These are phyloP conservation scores for Sinelater perroti DNA, from an alignment of 2,888 invertebrate genomes.

Conservation along the genomic window DNA sequence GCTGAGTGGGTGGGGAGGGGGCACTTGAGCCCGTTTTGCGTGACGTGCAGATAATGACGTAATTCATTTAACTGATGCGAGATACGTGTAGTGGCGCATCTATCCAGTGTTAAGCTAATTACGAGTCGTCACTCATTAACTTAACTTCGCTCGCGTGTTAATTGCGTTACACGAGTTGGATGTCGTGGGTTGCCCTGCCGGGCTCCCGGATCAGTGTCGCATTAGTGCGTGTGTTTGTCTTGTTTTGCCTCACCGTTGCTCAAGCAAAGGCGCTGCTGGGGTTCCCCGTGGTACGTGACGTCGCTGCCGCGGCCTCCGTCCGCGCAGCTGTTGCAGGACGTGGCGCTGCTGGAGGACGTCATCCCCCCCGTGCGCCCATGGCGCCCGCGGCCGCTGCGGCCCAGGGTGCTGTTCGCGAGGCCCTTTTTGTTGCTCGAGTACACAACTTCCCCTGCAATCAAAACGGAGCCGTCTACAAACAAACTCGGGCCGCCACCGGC, in stretches of 20 bases:
- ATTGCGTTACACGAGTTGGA: conserved; percentile 46
- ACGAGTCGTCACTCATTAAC: conserved; percentile 60
- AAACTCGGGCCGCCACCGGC: conserved; percentile 14
- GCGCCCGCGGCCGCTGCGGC: conserved; percentile 57
- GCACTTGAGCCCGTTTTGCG: conserved; percentile 36
- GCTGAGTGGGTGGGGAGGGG: conserved; percentile 22
- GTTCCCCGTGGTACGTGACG: conserved; percentile 55
- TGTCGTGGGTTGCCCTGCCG: conserved; percentile 32
- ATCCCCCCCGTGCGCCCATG: conserved; percentile 63
- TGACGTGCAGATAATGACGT: conserved; percentile 44
- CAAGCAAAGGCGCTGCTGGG: conserved; percentile 55
- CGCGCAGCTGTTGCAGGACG: conserved; percentile 61
- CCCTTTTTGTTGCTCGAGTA: conserved; percentile 54
- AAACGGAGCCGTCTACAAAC: conserved; percentile 27
- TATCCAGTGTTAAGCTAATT: conserved; percentile 59
- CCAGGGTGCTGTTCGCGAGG: conserved; percentile 56
- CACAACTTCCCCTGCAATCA: conserved; percentile 43
- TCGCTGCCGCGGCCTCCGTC: conserved; percentile 52
- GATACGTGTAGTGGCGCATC: conserved; percentile 55
- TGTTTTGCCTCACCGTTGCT: conserved; percentile 54
- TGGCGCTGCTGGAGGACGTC: conserved; percentile 67
- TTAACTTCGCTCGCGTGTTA: conserved; percentile 53
- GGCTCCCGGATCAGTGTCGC: conserved; percentile 27
- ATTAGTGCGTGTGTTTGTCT: conserved; percentile 35
- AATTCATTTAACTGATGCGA: conserved; percentile 50